Base-by-base conservation (phyloP, 1,140 invertebrate genomes). In the Zaprionus gabonicus region DNA sequence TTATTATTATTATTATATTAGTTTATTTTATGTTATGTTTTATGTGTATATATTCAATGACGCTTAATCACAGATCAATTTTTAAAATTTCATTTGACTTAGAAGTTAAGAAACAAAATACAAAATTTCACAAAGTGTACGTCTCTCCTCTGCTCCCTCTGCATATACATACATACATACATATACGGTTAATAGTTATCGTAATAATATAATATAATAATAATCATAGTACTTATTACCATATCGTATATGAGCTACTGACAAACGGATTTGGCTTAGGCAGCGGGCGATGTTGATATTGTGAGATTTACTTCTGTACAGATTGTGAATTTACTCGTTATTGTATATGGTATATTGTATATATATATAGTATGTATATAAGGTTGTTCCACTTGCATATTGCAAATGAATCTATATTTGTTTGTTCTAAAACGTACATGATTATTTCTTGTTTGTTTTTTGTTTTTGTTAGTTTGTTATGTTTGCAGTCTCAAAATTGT, bases 31-130 rank as follows among this genome's bases (percentile, higher is more conserved):
- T 74, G 60, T 65, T 65, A 82, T 57, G 41, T 58, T 36, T 57
- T 71, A 38, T 72, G 49, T 70, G 51, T 66, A 63, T 82, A 85
- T 86, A 88, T 90, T 88, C 85, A 88, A 88, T 88, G 85, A 88
- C 85, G 85, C 85, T 85, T 90, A 88, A 88, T 88, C 85, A 88
- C 85, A 88, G 85, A 88, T 88, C 85, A 88, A 90, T 88, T 88
- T 84, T 88, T 82, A 71, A 85, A 88, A 86, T 88, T 88, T 85
- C 82, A 81, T 85, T 88, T 88, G 85, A 88, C 85, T 88, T 88
- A 88, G 85, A 88, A 85, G 81, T 90, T 90, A 88, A 90, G 84
- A 88, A 88, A 88, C 85, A 88, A 84, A 84, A 75, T 68, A 78
- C 71, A 70, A 75, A 78, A 59, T 65, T 56, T 67, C 36, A 67